Conservation (phyloP, 2,888 invertebrate species). For the Parnassius orleans region DNA sequence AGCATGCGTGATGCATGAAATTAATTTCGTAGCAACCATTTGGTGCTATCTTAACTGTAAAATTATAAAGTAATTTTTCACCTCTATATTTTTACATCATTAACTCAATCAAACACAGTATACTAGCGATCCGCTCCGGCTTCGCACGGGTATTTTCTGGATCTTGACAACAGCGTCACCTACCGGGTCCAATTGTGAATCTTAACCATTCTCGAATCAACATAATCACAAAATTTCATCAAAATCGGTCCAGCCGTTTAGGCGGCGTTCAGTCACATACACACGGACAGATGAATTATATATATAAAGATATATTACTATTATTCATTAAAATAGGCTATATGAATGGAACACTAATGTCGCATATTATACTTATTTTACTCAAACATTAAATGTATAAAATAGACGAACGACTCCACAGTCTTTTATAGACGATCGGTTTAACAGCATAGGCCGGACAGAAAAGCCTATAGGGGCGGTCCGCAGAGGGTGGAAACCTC, state of each 20-base stretch:
- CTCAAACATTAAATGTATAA: not conserved
- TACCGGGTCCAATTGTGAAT: too few relatives aligned
- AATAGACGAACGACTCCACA: slow-evolving; percentile 50
- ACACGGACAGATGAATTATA: too few relatives aligned
- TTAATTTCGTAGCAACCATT: slow-evolving; percentile 42
- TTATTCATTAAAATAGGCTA: not conserved
- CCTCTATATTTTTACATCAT: not conserved
- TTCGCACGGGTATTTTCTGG: too few relatives aligned
- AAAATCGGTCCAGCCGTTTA: too few relatives aligned
- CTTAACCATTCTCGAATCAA: too few relatives aligned
- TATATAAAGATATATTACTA: not conserved
- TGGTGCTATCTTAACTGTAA: slow-evolving; percentile 20
- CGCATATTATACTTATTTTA: too few relatives aligned
- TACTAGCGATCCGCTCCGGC: not conserved
- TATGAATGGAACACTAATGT: too few relatives aligned
- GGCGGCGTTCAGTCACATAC: too few relatives aligned
- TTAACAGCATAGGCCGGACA: slow-evolving; percentile 81
- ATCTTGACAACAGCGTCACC: too few relatives aligned
- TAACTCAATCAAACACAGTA: not conserved
- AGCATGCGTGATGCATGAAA: slow-evolving; percentile 57
- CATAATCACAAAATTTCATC: too few relatives aligned
- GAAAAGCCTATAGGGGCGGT: slow-evolving; percentile 82
- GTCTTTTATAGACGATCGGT: slow-evolving; percentile 65
- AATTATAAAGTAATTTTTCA: not conserved
- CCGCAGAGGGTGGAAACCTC: slow-evolving; percentile 80